Conservation (phyloP, 1,140 invertebrate genomes). For the Sminthurinus signatus region DNA sequence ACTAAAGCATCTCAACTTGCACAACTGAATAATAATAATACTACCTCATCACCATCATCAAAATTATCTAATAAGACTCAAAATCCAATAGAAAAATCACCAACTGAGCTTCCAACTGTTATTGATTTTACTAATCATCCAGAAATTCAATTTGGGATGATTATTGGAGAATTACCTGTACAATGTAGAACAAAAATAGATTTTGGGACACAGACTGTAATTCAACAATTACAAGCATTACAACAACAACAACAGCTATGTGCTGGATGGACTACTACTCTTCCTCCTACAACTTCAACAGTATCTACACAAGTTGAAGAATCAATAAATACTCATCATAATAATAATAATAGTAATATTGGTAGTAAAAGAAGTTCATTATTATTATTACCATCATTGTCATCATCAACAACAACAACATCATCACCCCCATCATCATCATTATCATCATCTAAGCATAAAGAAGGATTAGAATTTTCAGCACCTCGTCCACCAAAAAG, state of each 20-base stretch:
- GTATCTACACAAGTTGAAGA: no score
- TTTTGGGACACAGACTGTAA: constrained; percentile 27
- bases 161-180: neutral
- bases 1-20: neutral
- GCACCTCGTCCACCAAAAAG: constrained; percentile 4
- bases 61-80: neutral
- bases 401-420: neutral
- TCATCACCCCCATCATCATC: no score
- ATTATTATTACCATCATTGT: neutral
- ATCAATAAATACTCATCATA: no score
- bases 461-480: no score
- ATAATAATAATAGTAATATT: no score
- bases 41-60: neutral
- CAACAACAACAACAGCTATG: neutral
- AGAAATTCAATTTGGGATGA: neutral
- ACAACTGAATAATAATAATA: neutral
- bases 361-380: no score
- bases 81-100: neutral
- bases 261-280: no score
- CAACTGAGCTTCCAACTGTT: neutral
- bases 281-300: no score
- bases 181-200: constrained; percentile 2
- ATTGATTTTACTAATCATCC: neutral
- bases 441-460: no score
- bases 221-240: neutral